Evolutionary conservation across 2,888 invertebrate genomes (phyloP).

Genomic region (Drosophila niveifrons): DNA sequence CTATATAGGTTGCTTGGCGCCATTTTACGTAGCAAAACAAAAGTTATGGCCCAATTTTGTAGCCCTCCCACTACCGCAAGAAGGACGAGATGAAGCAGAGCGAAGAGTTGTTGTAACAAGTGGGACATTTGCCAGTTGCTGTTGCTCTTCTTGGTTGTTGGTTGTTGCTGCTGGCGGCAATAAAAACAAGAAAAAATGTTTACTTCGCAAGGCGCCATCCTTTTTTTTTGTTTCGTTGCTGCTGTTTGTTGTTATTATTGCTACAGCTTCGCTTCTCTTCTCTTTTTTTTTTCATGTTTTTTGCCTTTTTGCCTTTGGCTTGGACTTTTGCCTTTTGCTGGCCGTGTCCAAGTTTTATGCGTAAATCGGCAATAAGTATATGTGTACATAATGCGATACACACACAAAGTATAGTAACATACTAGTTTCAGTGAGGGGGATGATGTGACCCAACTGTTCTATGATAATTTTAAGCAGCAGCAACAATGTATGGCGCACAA

Average conservation of each 20-base stretch:
- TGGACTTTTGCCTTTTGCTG: constrained; percentile 41
- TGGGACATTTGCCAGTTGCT: constrained; percentile 79
- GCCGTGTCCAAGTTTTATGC: constrained; percentile 69
- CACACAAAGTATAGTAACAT: too few species aligned
- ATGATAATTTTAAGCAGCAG: constrained; percentile 79
- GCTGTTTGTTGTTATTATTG: constrained; percentile 20
- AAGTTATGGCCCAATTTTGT: constrained; percentile 79
- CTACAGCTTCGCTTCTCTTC: constrained; percentile 2
- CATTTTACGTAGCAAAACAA: constrained; percentile 79
- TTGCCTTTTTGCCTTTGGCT: constrained; percentile 60
- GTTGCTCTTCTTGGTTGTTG: constrained; percentile 39
- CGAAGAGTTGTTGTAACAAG: constrained; percentile 67
- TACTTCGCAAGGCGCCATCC: constrained; percentile 74
- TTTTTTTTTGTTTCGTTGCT: constrained; percentile 49
- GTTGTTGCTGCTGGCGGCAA: constrained; percentile 69
- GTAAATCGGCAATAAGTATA: constrained; percentile 79
- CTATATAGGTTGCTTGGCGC: constrained; percentile 81
- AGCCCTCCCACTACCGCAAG: constrained; percentile 27
- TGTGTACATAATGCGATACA: constrained; percentile 76
- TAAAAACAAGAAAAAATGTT: constrained; percentile 77
- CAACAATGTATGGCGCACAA: constrained; percentile 43
- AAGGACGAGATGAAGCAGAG: constrained; percentile 15
- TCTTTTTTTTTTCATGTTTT: constrained; percentile 4
- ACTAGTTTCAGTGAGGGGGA: not conserved
- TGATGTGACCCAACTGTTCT: constrained; percentile 43